Evolutionary conservation across 2,113 vertebrate species (phyloP).

Genomic region (Pandion haliaetus): DNA sequence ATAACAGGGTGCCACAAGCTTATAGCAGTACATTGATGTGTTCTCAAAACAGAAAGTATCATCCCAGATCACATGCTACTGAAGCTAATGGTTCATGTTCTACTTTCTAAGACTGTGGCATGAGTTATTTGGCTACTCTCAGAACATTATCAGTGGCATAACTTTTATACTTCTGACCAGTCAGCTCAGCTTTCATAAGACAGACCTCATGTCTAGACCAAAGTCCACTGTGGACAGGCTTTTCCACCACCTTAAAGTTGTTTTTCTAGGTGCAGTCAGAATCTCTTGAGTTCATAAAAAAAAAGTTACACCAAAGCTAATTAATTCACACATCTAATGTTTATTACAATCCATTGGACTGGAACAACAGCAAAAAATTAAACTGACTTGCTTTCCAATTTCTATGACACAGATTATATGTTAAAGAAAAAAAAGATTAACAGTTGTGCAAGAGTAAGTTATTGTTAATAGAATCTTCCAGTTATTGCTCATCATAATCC

Average conservation of each 20-base stretch:
- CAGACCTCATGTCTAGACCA: background rate
- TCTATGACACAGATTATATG: background rate
- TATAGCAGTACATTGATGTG: accelerated
- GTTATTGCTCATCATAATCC: background rate
- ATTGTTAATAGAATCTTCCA: background rate
- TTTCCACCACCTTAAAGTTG: background rate
- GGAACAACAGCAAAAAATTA: background rate
- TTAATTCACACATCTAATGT: background rate
- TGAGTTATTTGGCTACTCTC: background rate
- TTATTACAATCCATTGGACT: background rate
- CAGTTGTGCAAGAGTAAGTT: background rate
- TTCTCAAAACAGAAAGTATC: too few species aligned
- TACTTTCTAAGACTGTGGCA: background rate
- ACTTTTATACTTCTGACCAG: background rate
- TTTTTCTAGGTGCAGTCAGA: background rate
- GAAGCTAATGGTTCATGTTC: background rate
- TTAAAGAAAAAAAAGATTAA: background rate
- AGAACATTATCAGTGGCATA: background rate
- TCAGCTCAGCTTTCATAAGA: background rate
- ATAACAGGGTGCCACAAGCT: too few species aligned
- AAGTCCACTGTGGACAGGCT: background rate
- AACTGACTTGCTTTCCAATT: background rate
- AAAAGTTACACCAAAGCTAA: background rate
- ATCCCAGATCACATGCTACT: background rate
- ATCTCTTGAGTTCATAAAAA: background rate